Conservation (phyloP, 2,888 invertebrate genomes). For the Stenurella melanura region DNA sequence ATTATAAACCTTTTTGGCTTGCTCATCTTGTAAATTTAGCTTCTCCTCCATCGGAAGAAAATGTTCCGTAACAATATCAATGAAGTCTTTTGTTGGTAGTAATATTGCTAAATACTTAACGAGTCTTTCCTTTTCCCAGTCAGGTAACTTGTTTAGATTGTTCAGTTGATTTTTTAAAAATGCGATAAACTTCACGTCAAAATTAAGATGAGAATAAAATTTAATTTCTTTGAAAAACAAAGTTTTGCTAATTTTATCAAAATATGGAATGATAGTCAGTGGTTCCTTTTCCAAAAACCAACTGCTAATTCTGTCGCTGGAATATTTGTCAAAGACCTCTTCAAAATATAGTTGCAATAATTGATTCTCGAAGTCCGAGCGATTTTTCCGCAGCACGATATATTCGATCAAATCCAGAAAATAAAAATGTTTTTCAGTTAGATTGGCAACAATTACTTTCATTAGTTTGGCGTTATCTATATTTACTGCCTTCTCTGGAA, state of each 20-base stretch:
- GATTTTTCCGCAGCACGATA: conserved; percentile 34
- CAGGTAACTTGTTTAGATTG: not conserved
- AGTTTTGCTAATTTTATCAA: conserved; percentile 35
- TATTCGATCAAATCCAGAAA: not conserved
- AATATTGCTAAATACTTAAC: conserved; percentile 43
- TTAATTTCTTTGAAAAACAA: conserved; percentile 35
- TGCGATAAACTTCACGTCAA: conserved; percentile 46
- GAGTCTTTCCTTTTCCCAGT: conserved; percentile 15
- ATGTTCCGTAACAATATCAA: conserved; percentile 43
- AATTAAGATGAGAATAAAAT: conserved; percentile 47
- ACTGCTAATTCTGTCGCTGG: not conserved
- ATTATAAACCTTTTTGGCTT: conserved; percentile 48
- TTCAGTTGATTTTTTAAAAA: conserved; percentile 36
- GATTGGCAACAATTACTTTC: not conserved
- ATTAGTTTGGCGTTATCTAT: conserved; percentile 26
- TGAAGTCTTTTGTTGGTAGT: conserved; percentile 52
- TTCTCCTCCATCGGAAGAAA: conserved; percentile 54
- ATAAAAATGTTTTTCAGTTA: not conserved
- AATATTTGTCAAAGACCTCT: conserved; percentile 11
- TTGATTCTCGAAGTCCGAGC: conserved; percentile 42
- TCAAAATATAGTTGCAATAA: conserved; percentile 46
- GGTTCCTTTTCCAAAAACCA: conserved; percentile 52
- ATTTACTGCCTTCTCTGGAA: conserved; percentile 22
- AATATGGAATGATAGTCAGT: conserved; percentile 43
- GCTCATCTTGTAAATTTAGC: conserved; percentile 48